Evolutionary conservation across 2,888 invertebrate species (phyloP), one percentile per base, ranked within the genome.

Genomic region (Nowickia ferox): DNA sequence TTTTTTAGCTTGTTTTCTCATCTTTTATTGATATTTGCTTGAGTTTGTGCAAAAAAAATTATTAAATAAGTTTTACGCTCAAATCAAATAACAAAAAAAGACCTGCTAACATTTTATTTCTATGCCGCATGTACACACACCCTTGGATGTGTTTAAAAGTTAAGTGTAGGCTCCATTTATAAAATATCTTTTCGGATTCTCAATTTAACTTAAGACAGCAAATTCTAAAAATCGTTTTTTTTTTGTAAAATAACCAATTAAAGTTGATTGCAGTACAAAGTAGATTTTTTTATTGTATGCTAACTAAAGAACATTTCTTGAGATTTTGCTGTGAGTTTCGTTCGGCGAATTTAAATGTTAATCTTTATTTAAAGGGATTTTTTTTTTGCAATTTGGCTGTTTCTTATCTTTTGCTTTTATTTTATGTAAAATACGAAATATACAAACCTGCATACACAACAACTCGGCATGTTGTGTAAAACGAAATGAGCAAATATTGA

Each of bases 401-500:
- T 71, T 63, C 11, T 63, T 63, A 44, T 71, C 19, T 71, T 30
- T 61, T 30, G 15, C 19, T 71, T 30, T 61, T 30, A 19, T 53
- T 44, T 30, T 30, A 38, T 57, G 55, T 57, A 53, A 30, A 42
- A 8, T 53, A 51, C n/a, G 13, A 66, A 55, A 38, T 59, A n/a
- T 17, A 46, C 46, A n/a, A 48, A 17, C 44, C 9, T 42, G 9
- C n/a, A 38, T 11, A 65, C 22, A n/a, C 66, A 51, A n/a, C n/a
- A n/a, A n/a, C n/a, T n/a, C n/a, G n/a, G 40, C 40, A 42, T 9
- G 10, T 53, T 71, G 44, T 15, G 19, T 9, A 66, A 71, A 57
- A 71, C n/a, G 46, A 69, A 71, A 76, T 71, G 57, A 77, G 42
- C 66, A 78, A 83, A 84, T 78, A 84, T 84, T 84, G 78, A 68